Base-by-base conservation (phyloP, 1,140 invertebrate species). In the Elymnias hypermnestra region DNA sequence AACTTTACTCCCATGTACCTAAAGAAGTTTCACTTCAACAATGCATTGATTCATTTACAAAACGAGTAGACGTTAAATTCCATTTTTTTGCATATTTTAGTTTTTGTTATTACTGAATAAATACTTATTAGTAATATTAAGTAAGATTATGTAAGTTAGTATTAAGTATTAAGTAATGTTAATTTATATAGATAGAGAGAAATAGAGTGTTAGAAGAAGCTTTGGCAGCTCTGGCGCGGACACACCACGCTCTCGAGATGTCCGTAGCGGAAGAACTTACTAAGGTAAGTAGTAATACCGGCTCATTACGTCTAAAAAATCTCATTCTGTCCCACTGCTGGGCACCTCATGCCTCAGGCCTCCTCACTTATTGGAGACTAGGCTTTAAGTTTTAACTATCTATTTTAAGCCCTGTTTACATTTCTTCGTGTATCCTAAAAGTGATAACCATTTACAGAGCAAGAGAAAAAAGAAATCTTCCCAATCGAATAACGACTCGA, bases 201-300 rank as follows among this genome's bases (percentile, higher is more conserved):
- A 90, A 90, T 53, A 81, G 91, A 6, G 90, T 92, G 1, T 71
- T 93, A 13, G 90, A 93, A 70, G 91, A 93, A 65, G 89, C 91
- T 0, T 63, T 93, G 0, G 89, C 90, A 41, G 90, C 91, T 7
- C 65, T 93, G 12, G 92, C 92, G 0, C 81, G 89, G 21, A 91
- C 92, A 51, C 91, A 93, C 62, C 90, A 92, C 71, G 90, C 91
- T 2, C 65, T 93, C 1, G 92, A 93, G 60, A 87, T 90, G 68
- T 90, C 90, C 1, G 86, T 90, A 12, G 87, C 85, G 0, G 83
- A 86, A 37, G 82, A 87, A 57, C 62, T 86, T 7, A 81, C 76
- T 12, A 84, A 83, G 63, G 74, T 79, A 57, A 47, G 39, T 19
- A 39, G 28, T 40, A 10, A 14, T n/a, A n/a, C n/a, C n/a, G n/a